These are phyloP conservation scores for Melanerpes aurifrons DNA, from an alignment of 2,113 vertebrate genomes.

Conservation along the genomic window DNA sequence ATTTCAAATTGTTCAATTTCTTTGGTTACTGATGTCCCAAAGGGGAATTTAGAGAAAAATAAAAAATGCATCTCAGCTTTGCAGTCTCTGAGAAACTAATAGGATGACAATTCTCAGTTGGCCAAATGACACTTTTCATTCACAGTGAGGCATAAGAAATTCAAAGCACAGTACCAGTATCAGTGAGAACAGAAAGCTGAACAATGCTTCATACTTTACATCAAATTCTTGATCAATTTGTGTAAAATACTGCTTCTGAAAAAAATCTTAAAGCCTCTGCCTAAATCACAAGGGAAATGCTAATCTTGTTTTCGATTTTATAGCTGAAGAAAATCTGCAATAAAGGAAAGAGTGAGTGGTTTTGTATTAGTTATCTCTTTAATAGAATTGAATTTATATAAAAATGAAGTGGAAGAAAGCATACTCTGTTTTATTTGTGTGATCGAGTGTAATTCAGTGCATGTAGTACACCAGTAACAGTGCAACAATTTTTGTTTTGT, in stretches of 20 bases:
- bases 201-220: neutral
- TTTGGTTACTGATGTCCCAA: neutral
- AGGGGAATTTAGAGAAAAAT: neutral
- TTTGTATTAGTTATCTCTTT: neutral
- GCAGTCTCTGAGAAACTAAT: neutral
- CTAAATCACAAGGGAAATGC: neutral
- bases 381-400: neutral
- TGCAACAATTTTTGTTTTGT: neutral
- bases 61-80: neutral
- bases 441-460: neutral
- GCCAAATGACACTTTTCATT: neutral
- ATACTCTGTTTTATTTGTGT: neutral
- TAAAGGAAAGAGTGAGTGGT: neutral
- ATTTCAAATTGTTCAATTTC: neutral
- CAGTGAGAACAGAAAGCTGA: neutral
- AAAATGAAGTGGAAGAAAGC: neutral
- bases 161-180: neutral
- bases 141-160: neutral
- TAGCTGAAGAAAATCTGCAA: neutral
- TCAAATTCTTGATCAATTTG: neutral
- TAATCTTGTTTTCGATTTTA: neutral
- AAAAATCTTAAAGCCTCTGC: neutral
- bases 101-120: neutral
- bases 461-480: neutral
- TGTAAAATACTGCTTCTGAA: neutral